Percentiles rank a stretch among this genome's conserved stretches.
These are phyloP conservation scores for Turritopsis dohrnii DNA, from an alignment of 30 jellyfish, hydroid and myxozoan genomes.

Conservation along the genomic window DNA sequence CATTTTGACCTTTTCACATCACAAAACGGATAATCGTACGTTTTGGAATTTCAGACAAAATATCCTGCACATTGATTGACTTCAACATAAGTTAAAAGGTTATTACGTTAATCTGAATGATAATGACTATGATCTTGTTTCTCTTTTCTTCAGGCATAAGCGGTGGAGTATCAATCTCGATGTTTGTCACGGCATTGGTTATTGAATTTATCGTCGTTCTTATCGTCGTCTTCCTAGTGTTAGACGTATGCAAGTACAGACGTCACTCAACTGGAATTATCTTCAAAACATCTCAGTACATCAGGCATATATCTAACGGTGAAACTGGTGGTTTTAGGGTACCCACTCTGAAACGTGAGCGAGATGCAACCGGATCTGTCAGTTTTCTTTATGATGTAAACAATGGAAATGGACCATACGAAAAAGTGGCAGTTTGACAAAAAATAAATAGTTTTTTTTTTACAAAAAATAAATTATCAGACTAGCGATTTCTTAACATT, in stretches of 20 bases:
- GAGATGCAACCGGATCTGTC: conserved; percentile 2
- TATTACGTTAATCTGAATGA: neutral
- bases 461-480: neutral
- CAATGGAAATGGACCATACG: conserved; percentile 11
- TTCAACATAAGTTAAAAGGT: neutral
- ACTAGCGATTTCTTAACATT: neutral
- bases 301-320: conserved; percentile 1
- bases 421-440: neutral
- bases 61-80: neutral
- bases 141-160: neutral
- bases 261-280: neutral
- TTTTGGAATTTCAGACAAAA: no score
- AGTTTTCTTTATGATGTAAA: conserved; percentile 4
- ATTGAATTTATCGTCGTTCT: neutral
- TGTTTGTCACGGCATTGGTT: neutral
- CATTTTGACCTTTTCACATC: no score
- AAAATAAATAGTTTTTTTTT: neutral
- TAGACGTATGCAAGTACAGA: neutral
- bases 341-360: neutral
- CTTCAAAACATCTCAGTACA: neutral
- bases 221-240: neutral
- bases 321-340: neutral
- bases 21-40: no score
- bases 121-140: no score
- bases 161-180: neutral